Percentiles rank a stretch among this genome's conserved stretches.
Evolutionary conservation across 2,888 invertebrate species (phyloP).

Genomic region (Eupithecia centaureata): DNA sequence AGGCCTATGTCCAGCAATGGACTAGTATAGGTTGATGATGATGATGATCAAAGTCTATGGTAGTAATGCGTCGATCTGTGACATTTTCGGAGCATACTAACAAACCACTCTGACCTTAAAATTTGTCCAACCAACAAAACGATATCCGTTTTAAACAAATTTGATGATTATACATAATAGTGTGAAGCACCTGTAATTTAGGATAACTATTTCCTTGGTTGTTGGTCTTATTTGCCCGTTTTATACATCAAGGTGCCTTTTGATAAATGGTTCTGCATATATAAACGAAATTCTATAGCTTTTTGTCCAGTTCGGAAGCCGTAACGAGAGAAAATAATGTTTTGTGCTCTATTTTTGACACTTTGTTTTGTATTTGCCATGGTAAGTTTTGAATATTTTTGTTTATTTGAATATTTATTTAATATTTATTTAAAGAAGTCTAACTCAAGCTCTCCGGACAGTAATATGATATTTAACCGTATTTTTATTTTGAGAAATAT

Average conservation of each 20-base stretch:
- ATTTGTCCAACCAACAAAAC: background rate
- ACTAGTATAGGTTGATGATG: no score
- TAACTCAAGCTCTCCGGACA: background rate
- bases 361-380: background rate
- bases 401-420: no score
- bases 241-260: background rate
- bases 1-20: no score
- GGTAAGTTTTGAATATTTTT: background rate
- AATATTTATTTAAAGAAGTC: no score
- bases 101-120: background rate
- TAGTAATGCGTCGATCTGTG: no score
- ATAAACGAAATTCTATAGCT: background rate
- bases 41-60: no score
- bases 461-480: no score
- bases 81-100: no score
- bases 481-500: no score
- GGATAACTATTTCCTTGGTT: conserved; percentile 21
- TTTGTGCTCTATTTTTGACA: background rate
- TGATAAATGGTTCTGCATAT: background rate
- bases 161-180: conserved; percentile 37
- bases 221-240: background rate
- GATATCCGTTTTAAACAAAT: background rate
- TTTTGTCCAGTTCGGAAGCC: background rate
- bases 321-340: background rate
- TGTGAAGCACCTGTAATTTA: conserved; percentile 33